Percentiles rank a stretch among this genome's conserved stretches.
Evolutionary conservation across 2,888 invertebrate genomes (phyloP).

Genomic region (Cabera pusaria): DNA sequence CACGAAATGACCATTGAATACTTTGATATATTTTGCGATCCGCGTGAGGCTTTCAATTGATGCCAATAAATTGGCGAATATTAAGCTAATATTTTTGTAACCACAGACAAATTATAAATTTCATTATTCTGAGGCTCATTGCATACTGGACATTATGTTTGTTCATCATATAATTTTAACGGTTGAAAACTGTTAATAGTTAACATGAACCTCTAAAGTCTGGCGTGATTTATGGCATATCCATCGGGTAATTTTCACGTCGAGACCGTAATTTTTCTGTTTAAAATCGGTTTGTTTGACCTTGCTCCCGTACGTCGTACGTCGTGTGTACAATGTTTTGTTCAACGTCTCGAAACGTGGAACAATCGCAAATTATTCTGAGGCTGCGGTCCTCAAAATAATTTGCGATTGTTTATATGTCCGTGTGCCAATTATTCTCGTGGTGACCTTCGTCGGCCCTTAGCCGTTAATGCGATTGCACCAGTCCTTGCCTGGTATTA

Average conservation of each 20-base stretch:
- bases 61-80: slow-evolving; percentile 47
- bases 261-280: slow-evolving; percentile 39
- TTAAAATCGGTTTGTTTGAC: slow-evolving; percentile 50
- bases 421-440: slow-evolving; percentile 55
- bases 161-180: neutral
- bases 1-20: slow-evolving; percentile 46
- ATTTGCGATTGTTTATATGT: slow-evolving; percentile 46
- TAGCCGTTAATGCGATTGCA: slow-evolving; percentile 36
- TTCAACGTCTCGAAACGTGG: slow-evolving; percentile 52
- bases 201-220: slow-evolving; percentile 10
- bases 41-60: slow-evolving; percentile 56
- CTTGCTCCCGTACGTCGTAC: slow-evolving; percentile 49
- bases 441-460: slow-evolving; percentile 54
- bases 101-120: neutral
- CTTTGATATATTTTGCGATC: slow-evolving; percentile 46
- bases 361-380: slow-evolving; percentile 64
- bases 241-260: slow-evolving; percentile 25
- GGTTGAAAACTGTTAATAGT: slow-evolving; percentile 6
- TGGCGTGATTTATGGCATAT: slow-evolving; percentile 23
- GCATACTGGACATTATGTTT: slow-evolving; percentile 1
- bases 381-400: slow-evolving; percentile 39
- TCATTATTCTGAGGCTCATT: neutral
- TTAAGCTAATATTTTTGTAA: slow-evolving; percentile 6
- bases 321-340: slow-evolving; percentile 51
- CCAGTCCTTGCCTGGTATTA: slow-evolving; percentile 37